A percentile compares a stretch with the other conserved stretches of the same genome.
These are phyloP conservation scores for Trachurus trachurus DNA, from an alignment of 2,797 vertebrate genomes.

Conservation along the genomic window DNA sequence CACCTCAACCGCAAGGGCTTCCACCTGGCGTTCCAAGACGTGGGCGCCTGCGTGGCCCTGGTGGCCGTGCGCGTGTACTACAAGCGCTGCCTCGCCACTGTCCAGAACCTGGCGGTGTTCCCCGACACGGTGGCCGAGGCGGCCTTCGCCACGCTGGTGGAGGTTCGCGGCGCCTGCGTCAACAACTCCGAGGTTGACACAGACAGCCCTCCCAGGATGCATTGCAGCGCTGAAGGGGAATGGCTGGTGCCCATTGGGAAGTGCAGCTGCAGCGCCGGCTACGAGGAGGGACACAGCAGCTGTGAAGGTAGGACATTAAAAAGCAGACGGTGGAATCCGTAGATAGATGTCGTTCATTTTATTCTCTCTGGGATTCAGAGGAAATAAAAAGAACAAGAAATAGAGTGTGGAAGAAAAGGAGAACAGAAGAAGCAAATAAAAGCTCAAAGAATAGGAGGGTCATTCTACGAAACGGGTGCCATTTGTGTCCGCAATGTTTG, in stretches of 20 bases:
- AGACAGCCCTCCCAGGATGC: conserved; percentile 95
- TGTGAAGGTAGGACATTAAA: conserved; percentile 90
- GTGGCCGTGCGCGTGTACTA: conserved; percentile 96
- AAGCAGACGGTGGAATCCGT: background rate
- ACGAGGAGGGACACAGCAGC: conserved; percentile 93
- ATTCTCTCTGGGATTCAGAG: too few relatives aligned
- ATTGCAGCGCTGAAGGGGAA: conserved; percentile 96
- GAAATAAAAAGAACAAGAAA: background rate
- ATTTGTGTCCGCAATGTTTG: too few relatives aligned
- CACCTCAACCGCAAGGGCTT: conserved; percentile 94
- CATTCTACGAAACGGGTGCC: too few relatives aligned
- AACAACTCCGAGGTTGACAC: conserved; percentile 92
- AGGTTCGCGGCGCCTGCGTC: conserved; percentile 93
- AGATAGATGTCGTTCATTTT: background rate
- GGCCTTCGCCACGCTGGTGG: conserved; percentile 94
- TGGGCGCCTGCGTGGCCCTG: conserved; percentile 94
- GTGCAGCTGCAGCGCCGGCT: conserved; percentile 94
- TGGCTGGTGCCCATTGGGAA: conserved; percentile 97
- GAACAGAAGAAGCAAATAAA: conserved; percentile 18
- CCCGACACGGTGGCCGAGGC: conserved; percentile 94
- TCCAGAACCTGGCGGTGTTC: conserved; percentile 93
- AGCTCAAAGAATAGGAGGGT: background rate
- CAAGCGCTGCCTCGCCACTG: conserved; percentile 92
- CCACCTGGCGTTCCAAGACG: conserved; percentile 96
- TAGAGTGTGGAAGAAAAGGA: background rate